These are phyloP conservation scores for Antechinus flavipes DNA, from an alignment of 2,113 vertebrate species.

Conservation along the genomic window DNA sequence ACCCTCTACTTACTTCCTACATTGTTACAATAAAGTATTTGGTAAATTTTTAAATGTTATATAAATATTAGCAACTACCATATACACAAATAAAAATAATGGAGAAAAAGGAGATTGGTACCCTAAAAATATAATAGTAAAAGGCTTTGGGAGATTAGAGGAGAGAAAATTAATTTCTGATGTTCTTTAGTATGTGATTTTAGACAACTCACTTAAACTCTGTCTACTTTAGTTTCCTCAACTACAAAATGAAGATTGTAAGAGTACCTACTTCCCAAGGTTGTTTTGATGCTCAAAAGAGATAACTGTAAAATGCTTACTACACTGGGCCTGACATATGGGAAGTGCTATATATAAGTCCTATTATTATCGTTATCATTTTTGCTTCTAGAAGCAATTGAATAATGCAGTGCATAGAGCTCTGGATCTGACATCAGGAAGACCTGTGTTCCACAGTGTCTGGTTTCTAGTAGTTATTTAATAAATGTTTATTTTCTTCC, in stretches of 20 bases:
- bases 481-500: neutral
- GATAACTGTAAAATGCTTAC: neutral
- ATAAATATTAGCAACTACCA: neutral
- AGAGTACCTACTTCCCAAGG: neutral
- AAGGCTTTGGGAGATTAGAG: neutral
- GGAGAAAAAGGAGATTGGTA: neutral
- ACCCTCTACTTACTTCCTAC: neutral
- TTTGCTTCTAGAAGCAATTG: neutral
- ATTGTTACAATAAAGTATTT: neutral
- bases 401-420: neutral
- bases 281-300: neutral
- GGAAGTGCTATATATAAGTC: neutral
- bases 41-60: neutral
- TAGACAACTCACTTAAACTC: neutral
- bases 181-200: neutral
- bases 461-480: neutral
- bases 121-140: neutral
- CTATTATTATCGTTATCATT: neutral
- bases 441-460: neutral
- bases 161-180: neutral
- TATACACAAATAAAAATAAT: neutral
- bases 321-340: neutral
- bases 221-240: neutral
- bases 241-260: neutral
- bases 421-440: neutral